Conservation (phyloP, 2,797 vertebrate species). For the Pygocentrus nattereri region DNA sequence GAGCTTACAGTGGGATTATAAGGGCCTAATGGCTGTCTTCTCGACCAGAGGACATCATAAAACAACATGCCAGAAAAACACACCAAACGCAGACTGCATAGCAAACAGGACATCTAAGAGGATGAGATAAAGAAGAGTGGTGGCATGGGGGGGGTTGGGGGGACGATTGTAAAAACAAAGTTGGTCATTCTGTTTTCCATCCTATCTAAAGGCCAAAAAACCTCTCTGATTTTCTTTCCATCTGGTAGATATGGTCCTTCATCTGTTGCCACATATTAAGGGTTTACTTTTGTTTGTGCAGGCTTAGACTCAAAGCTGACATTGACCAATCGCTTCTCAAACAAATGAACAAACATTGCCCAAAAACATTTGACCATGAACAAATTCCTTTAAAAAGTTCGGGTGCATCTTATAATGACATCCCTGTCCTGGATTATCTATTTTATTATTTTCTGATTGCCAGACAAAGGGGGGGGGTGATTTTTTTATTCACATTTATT, state of each 20-base stretch:
- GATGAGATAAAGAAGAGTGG: too few species aligned
- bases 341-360: too few species aligned
- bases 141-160: too few species aligned
- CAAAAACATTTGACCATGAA: too few species aligned
- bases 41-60: not conserved
- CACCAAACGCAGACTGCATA: conserved; percentile 45
- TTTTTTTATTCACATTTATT: too few species aligned
- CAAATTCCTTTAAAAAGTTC: too few species aligned
- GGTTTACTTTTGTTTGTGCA: not conserved
- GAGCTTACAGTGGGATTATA: not conserved
- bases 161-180: not conserved
- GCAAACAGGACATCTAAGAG: not conserved
- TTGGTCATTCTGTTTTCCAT: not conserved
- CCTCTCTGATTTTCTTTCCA: not conserved
- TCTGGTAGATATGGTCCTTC: not conserved
- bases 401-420: too few species aligned
- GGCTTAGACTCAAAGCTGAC: conserved; percentile 2
- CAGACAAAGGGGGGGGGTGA: too few species aligned
- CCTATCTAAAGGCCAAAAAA: not conserved
- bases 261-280: not conserved
- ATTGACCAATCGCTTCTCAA: conserved; percentile 11
- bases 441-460: too few species aligned
- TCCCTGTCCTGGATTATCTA: too few species aligned
- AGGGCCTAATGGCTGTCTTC: not conserved
- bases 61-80: not conserved